These are phyloP conservation scores for Peromyscus californicus DNA, from an alignment of 2,113 vertebrate species.

Conservation along the genomic window DNA sequence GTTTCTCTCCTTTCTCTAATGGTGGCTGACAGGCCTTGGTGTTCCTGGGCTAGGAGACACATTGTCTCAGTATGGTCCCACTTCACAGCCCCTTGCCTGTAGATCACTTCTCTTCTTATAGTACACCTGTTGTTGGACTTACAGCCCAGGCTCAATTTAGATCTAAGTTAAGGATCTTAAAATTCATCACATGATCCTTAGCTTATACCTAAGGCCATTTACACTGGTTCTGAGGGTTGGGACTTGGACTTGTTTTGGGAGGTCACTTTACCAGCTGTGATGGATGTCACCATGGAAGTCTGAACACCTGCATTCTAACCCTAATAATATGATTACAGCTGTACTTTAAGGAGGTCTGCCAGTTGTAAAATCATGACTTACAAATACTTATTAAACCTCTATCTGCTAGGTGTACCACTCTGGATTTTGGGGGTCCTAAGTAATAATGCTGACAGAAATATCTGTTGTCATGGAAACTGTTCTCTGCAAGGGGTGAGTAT, in stretches of 20 bases:
- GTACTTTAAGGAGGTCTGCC: not conserved
- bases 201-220: not conserved
- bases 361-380: not conserved
- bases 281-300: not conserved
- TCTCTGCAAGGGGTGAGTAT: not conserved
- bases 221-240: not conserved
- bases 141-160: not conserved
- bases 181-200: not conserved
- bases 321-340: not conserved
- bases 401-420: not conserved
- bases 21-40: not conserved
- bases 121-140: not conserved
- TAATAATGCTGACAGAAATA: not conserved
- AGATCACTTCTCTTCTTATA: not conserved
- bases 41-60: not conserved
- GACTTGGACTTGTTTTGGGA: not conserved
- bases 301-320: not conserved
- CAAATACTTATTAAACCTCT: not conserved
- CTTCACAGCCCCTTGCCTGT: not conserved
- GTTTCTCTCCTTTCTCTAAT: not conserved
- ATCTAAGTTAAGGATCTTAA: not conserved
- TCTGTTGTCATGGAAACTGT: not conserved
- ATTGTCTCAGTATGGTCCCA: no score
- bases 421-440: not conserved
- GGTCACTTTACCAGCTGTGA: not conserved